A percentile compares a stretch with the other conserved stretches of the same genome.
Evolutionary conservation across 2,888 invertebrate species (phyloP).

Genomic region (Operophtera brumata): DNA sequence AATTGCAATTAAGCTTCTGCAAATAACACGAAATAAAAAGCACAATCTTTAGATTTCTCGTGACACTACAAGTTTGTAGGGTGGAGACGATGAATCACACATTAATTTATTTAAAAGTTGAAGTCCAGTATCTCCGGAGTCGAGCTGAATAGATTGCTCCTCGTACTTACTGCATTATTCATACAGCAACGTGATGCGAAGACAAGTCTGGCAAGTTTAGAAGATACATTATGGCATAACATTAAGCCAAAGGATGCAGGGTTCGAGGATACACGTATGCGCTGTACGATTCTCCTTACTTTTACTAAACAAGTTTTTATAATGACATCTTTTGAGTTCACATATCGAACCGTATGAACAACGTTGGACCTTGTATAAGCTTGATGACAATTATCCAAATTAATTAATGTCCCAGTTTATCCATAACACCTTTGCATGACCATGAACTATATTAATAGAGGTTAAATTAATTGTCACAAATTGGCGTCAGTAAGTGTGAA

Average conservation of each 20-base stretch:
- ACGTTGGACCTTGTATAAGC: not conserved
- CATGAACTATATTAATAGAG: constrained; percentile 55
- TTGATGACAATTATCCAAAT: not conserved
- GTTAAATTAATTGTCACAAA: constrained; percentile 73
- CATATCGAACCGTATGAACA: not conserved
- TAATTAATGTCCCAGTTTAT: constrained; percentile 1
- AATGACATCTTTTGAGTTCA: not conserved
- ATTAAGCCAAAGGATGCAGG: constrained; percentile 9
- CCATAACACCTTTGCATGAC: constrained; percentile 23
- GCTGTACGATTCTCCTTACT: constrained; percentile 1
- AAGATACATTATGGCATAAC: constrained; percentile 28
- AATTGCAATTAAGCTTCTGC: constrained; percentile 9
- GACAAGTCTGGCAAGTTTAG: constrained; percentile 40
- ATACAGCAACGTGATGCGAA: constrained; percentile 36
- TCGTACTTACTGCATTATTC: constrained; percentile 44
- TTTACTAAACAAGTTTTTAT: constrained; percentile 2
- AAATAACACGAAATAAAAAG: constrained; percentile 10
- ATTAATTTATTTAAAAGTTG: constrained; percentile 16
- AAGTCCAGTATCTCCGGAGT: constrained; percentile 38
- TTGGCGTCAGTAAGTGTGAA: constrained; percentile 44
- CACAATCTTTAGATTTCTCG: not conserved
- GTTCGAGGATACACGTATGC: constrained; percentile 6
- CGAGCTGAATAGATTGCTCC: constrained; percentile 40
- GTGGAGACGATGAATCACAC: not conserved
- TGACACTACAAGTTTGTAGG: not conserved